phyloP scores from a whole-genome alignment of 1,140 invertebrate species.

The Bombus breviceps region DNA sequence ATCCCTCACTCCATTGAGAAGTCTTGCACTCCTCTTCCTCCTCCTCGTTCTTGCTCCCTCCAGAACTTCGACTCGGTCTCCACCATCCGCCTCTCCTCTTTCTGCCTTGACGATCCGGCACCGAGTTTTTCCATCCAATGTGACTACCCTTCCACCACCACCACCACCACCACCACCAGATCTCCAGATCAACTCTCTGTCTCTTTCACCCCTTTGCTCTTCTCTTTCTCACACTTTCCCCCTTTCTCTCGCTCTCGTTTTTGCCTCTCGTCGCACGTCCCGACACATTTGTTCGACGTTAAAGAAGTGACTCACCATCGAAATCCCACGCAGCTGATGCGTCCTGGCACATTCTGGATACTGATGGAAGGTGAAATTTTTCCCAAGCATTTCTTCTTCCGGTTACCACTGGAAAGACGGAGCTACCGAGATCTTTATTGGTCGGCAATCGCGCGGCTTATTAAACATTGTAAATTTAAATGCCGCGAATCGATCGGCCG shows the following conservation, averaged over 20 bases:
- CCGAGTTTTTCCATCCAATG: slow-evolving; percentile 39
- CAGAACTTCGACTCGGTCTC: slow-evolving; percentile 26
- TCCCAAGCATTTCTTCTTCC: slow-evolving; percentile 36
- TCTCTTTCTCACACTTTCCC: neutral
- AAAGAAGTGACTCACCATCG: slow-evolving; percentile 72
- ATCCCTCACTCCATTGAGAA: slow-evolving; percentile 79
- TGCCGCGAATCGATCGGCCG: slow-evolving; percentile 21
- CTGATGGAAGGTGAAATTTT: slow-evolving; percentile 62
- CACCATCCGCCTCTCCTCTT: slow-evolving; percentile 20
- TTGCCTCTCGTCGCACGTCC: slow-evolving; percentile 63
- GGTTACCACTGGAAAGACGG: neutral
- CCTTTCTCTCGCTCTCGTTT: neutral
- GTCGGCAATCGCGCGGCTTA: slow-evolving; percentile 39
- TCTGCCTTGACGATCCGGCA: slow-evolving; percentile 27
- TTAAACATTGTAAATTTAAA: slow-evolving; percentile 59
- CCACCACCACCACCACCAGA: neutral
- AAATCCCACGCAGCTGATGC: slow-evolving; percentile 71
- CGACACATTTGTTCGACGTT: slow-evolving; percentile 74
- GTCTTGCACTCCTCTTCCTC: slow-evolving; percentile 64
- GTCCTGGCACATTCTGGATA: slow-evolving; percentile 58
- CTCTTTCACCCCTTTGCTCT: slow-evolving; percentile 7
- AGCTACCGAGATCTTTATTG: slow-evolving; percentile 15
- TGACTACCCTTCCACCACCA: slow-evolving; percentile 40
- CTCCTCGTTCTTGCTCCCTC: slow-evolving; percentile 37
- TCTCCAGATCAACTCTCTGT: slow-evolving; percentile 40